Evolutionary conservation across 2,888 invertebrate species (phyloP), one percentile per base, ranked within the genome.

Genomic region (Aphidius colemani): DNA sequence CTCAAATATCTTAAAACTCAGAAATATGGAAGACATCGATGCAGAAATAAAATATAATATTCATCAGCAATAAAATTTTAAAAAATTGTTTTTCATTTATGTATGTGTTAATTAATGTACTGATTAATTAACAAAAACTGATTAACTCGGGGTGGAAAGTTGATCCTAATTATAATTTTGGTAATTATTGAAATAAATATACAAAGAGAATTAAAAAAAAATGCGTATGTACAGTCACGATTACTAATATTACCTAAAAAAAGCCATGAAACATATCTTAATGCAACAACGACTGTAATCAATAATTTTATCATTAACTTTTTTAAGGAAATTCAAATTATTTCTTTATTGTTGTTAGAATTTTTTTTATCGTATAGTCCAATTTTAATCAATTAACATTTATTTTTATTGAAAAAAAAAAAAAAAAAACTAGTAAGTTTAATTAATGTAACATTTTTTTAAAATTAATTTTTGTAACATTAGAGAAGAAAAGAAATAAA

Each of bases 341-440:
- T 39, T 40, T 50, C 10, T 18, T 18, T 18, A 18, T 18, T 18
- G 13, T 18, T 18, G 1, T 18, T 18, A 18, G 13, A 18, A 18
- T 18, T 61, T 66, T 66, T 43, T 53, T 62, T 49, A 62, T 61
- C 59, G 62, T 63, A 69, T 57, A 55, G 59, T 56, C 61, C 63
- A 65, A 59, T 30, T 30, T 30, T 5, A 30, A 30, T 30, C 30
- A 44, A 49, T 57, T 63, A 66, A 63, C 51, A 62, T 48, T 59
- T 55, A 45, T 66, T 51, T 53, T 30, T 5, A 30, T 8, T 45
- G 45, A 57, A 57, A 56, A 18, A 46, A 46, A 30, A 13, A 53
- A 53, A 18, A 53, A 53, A 40, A 50, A 18, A 18, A 18, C 1
- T 4, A 30, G 30, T 5, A 30, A 18, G 13, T 1, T 18, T 18